Conservation (phyloP, 2,888 invertebrate species). For the Notodonta dromedarius region DNA sequence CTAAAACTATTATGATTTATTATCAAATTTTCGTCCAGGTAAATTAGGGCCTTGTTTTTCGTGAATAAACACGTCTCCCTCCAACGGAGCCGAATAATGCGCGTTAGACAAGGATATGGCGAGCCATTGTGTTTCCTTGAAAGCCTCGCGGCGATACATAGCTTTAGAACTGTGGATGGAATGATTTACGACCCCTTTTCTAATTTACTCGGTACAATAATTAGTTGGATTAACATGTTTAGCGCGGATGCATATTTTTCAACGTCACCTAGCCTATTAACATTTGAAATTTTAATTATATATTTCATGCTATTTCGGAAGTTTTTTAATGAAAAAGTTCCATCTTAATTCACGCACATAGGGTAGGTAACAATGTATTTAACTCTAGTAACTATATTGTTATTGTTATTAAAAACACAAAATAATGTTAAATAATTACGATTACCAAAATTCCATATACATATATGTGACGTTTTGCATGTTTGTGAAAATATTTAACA, state of each 20-base stretch:
- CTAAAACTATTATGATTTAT: constrained; percentile 84
- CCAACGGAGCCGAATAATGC: constrained; percentile 43
- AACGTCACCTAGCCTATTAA: constrained; percentile 62
- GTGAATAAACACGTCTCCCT: constrained; percentile 68
- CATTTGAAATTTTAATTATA: constrained; percentile 59
- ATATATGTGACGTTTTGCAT: constrained; percentile 25
- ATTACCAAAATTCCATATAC: constrained; percentile 14
- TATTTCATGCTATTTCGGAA: constrained; percentile 51
- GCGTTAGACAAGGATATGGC: constrained; percentile 62
- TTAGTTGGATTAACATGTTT: constrained; percentile 78
- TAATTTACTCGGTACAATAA: constrained; percentile 76
- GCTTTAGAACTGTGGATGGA: constrained; percentile 60
- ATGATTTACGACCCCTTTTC: constrained; percentile 76
- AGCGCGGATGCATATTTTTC: constrained; percentile 64
- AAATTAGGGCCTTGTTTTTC: constrained; percentile 78
- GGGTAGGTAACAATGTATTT: background rate
- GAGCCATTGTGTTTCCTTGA: constrained; percentile 68
- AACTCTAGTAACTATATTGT: too few relatives aligned
- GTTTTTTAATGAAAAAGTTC: constrained; percentile 35
- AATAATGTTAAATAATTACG: too few relatives aligned
- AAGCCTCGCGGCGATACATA: constrained; percentile 69
- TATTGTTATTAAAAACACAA: too few relatives aligned
- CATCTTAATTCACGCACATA: constrained; percentile 19
- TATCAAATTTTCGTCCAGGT: constrained; percentile 83
- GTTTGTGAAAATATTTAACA: constrained; percentile 42